These are phyloP conservation scores for Lepidocyrtinus sp. DNA, from an alignment of 2,888 invertebrate species.

Conservation along the genomic window DNA sequence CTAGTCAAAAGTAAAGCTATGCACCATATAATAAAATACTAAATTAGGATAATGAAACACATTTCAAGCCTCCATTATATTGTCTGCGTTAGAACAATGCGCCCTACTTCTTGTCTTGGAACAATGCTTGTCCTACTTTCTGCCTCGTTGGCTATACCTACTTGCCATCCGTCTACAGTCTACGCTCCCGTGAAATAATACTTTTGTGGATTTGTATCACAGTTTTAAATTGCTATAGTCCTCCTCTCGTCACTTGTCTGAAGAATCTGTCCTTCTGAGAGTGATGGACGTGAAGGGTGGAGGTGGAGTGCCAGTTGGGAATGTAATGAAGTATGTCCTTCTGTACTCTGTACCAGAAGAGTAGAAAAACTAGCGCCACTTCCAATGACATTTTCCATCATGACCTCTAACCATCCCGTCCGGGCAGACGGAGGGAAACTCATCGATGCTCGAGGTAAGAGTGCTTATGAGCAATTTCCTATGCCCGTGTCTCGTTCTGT, in stretches of 20 bases:
- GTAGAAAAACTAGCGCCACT: slow-evolving; percentile 18
- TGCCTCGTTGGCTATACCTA: background rate
- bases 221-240: slow-evolving; percentile 28
- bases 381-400: slow-evolving; percentile 29
- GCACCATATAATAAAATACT: slow-evolving; percentile 10
- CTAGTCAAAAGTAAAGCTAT: background rate
- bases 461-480: slow-evolving; percentile 6
- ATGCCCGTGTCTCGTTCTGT: slow-evolving; percentile 34
- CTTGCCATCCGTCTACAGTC: too few relatives aligned
- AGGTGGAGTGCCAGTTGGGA: slow-evolving; percentile 4
- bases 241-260: background rate
- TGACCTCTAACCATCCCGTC: slow-evolving; percentile 31
- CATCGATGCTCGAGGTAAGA: slow-evolving; percentile 21
- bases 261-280: background rate
- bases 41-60: slow-evolving; percentile 1
- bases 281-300: background rate
- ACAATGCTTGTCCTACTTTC: background rate
- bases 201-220: slow-evolving; percentile 50
- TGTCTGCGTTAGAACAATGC: background rate
- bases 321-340: background rate
- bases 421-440: slow-evolving; percentile 33
- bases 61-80: slow-evolving; percentile 6
- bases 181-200: slow-evolving; percentile 48
- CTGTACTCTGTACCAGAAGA: background rate
- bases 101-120: background rate